Conservation (phyloP, 2,888 invertebrate species). For the Protonemura montana region DNA sequence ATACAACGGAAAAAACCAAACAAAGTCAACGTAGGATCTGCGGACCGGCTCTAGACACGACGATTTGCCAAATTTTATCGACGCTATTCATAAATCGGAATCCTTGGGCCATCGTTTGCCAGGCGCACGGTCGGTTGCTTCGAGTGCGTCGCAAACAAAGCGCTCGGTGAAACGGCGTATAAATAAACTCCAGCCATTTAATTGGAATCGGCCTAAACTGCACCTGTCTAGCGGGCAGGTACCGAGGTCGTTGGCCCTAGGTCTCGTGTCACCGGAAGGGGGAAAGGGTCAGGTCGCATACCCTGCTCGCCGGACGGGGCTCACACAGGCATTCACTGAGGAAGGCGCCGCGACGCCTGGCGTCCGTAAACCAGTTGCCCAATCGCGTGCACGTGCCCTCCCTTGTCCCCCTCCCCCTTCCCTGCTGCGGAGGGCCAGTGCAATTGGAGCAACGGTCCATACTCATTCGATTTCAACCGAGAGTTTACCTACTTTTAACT, state of each 20-base stretch:
- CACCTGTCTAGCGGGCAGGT: no score
- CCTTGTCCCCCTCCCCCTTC: no score
- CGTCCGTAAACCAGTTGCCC: neutral
- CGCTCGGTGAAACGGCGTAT: neutral
- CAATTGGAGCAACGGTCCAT: no score
- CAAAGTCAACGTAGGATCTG: neutral
- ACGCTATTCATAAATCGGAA: neutral
- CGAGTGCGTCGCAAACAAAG: neutral
- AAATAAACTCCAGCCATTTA: neutral
- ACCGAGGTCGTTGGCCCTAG: no score
- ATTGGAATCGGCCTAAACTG: neutral
- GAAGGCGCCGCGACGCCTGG: constrained; percentile 4
- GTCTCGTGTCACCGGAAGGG: neutral
- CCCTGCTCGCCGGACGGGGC: neutral
- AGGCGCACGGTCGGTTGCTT: no score
- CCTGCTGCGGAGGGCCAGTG: no score
- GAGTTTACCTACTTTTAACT: no score
- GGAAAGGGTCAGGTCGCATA: neutral
- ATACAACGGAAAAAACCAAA: neutral
- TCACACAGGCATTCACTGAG: neutral
- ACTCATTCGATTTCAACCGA: no score
- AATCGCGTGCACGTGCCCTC: constrained; percentile 1
- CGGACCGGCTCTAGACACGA: no score
- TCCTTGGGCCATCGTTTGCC: neutral
- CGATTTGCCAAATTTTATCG: neutral